Evolutionary conservation across 2,797 vertebrate species (phyloP), one percentile per base, ranked within the genome.

Genomic region (Tadarida brasiliensis): DNA sequence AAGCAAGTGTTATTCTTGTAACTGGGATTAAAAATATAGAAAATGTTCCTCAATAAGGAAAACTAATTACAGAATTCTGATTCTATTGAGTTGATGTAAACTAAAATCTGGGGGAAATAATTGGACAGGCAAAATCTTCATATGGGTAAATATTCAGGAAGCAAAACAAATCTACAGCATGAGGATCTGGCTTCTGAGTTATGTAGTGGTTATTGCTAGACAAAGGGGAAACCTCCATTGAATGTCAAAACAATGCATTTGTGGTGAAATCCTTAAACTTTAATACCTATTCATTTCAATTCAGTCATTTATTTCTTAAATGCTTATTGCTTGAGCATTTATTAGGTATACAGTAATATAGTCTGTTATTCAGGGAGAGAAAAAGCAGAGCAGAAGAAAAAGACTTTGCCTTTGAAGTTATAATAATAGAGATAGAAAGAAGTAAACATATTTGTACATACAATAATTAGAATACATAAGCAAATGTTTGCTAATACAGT

Each of bases 1-100:
- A 93, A 94, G 63, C 78, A 95, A 94, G 56, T 82, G 95, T 93
- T 98, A 96, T 97, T 97, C 83, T 97, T 97, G 91, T 90, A 89
- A 95, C 71, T 91, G 86, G 78, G 87, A 93, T 97, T 96, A 83
- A 97, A 97, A 97, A 97, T 97, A 93, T 71, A 97, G 87, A 85
- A 97, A 94, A 95, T 82, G 92, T 87, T 96, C 83, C 96, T 95
- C 87, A 94, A 87, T 95, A 94, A 95, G 91, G 88, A 94, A 96
- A 89, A 97, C 85, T 96, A 95, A 94, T 97, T 97, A 87, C 81
- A 95, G 94, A 97, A 97, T 80, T 95, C 86, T 67, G 83, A 93
- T 81, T 73, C 56, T 96, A 56, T 95, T 95, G 92, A 93, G 81
- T 65, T 87, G 83, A 91, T 96, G 39, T 78, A 85, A 92, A 96